Evolutionary conservation across 2,113 vertebrate species (phyloP), one percentile per base, ranked within the genome.

Genomic region (Rhabdornis inornatus): DNA sequence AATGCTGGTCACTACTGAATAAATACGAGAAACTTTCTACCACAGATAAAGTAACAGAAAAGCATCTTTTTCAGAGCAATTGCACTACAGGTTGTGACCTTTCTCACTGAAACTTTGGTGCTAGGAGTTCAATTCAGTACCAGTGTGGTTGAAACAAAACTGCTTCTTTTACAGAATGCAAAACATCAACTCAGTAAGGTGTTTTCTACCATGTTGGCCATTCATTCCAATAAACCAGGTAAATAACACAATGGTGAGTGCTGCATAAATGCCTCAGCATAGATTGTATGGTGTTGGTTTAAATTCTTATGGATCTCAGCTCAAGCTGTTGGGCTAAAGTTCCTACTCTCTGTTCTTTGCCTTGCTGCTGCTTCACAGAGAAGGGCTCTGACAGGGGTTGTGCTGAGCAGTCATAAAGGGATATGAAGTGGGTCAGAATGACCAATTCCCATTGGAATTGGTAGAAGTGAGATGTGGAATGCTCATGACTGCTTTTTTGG

Each of bases 141-240:
- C 49, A 33, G 49, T 89, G 33, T 42, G 20, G 20, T 5, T 95
- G 65, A 95, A 79, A 14, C 66, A 66, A 33, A 83, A 18, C 31
- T 85, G 6, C 45, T 91, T 95, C 89, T 55, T 95, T 95, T 96
- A 61, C 94, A 99, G 99, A 98, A 97, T 31, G 96, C 98, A 37
- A 99, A 99, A 95, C 47, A 90, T 83, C 98, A 99, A 50, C 98
- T 99, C 80, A 99, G 99, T 95, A 99, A 98, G 75, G 98, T 99
- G 75, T 99, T 99, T 95, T 99, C 99, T 61, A 81, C 98, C 49
- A 97, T 99, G 98, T 96, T 99, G 69, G 99, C 99, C 11, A 98
- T 99, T 97, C 99, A 99, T 93, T 97, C 99, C 11, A 98, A 99
- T 95, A 99, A 99, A 92, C 99, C 99, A 99, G 99, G 99, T 99